phyloP scores from a whole-genome alignment of 2,888 invertebrate genomes.

The Oscheius sp. region DNA sequence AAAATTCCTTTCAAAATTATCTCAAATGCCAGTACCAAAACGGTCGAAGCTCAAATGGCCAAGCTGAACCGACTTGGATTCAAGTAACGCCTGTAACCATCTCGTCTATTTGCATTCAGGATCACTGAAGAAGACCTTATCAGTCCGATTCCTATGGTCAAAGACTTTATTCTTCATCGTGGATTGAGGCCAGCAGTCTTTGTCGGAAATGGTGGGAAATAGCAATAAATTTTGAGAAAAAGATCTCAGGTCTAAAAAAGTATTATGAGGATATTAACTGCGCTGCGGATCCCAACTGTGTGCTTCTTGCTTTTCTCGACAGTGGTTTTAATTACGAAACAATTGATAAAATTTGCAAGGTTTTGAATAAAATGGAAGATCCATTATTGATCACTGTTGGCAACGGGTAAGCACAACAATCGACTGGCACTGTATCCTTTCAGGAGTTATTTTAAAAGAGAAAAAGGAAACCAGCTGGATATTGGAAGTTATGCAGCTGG shows the following conservation, averaged over 20 bases:
- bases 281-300: not conserved
- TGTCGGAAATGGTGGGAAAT: not conserved
- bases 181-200: not conserved
- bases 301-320: not conserved
- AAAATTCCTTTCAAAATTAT: not conserved
- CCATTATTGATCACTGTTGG: not conserved
- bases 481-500: conserved; percentile 3
- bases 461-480: not conserved
- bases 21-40: conserved; percentile 14
- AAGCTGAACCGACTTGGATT: not conserved
- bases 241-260: not conserved
- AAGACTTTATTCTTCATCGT: not conserved
- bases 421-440: not conserved
- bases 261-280: not conserved
- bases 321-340: not conserved
- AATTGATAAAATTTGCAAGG: not conserved
- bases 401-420: not conserved
- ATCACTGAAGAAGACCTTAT: not conserved
- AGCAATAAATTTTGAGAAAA: not conserved
- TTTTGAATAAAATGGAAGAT: not conserved
- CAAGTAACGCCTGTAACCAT: not conserved
- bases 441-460: conserved; percentile 1
- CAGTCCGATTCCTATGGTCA: not conserved
- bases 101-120: not conserved
- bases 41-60: not conserved